phyloP scores from a whole-genome alignment of 2,888 invertebrate genomes.

The Odontothrips loti region DNA sequence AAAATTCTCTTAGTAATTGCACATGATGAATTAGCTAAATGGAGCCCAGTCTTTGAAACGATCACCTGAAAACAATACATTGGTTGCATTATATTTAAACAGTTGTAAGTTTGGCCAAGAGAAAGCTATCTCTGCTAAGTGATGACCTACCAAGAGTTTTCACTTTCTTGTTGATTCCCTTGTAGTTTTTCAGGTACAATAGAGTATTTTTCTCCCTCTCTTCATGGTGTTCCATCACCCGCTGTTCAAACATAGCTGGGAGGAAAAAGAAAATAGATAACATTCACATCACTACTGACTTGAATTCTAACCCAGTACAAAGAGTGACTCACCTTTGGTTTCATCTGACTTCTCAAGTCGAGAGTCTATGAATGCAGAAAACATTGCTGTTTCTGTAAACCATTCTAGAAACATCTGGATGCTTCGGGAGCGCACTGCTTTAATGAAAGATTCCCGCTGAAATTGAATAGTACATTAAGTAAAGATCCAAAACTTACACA shows the following conservation, averaged over 20 bases:
- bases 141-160: conserved; percentile 40
- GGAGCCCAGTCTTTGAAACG: conserved; percentile 44
- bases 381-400: conserved; percentile 86
- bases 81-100: background rate
- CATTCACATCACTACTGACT: background rate
- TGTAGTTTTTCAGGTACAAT: conserved; percentile 38
- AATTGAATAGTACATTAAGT: conserved; percentile 43
- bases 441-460: conserved; percentile 70
- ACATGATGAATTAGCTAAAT: conserved; percentile 37
- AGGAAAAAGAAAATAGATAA: conserved; percentile 30
- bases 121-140: too few relatives aligned
- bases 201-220: conserved; percentile 40
- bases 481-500: background rate
- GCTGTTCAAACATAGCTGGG: conserved; percentile 45
- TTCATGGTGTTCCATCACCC: conserved; percentile 43
- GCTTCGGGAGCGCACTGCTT: conserved; percentile 59
- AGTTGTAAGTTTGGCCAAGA: conserved; percentile 17
- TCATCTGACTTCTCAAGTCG: conserved; percentile 41
- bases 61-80: conserved; percentile 41
- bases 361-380: conserved; percentile 65
- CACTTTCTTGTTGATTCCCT: conserved; percentile 42
- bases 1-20: background rate
- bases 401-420: conserved; percentile 73
- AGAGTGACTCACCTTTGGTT: conserved; percentile 42
- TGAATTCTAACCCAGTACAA: background rate